Evolutionary conservation across 2,797 vertebrate species (phyloP), one percentile per base, ranked within the genome.

Genomic region (Cephalopachus bancanus): DNA sequence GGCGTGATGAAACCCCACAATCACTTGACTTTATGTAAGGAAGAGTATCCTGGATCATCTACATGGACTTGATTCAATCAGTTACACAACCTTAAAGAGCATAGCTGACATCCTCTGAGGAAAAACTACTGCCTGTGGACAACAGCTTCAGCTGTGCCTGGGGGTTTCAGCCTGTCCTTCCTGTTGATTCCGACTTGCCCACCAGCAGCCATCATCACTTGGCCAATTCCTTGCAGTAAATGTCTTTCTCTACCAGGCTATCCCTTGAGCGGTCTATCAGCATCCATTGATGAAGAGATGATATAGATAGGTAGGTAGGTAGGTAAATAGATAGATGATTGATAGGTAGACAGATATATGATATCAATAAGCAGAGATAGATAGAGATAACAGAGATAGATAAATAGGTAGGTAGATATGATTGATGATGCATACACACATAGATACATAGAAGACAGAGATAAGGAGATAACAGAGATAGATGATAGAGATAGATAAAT

Each of bases 81-180:
- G n/a, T 7, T 9, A 30, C 7, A 26, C 9, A 20, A 26, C 26
- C 15, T 74, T 44, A 37, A 1, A 17, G 17, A 44, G 16, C 17
- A 53, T 30, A 62, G 28, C 17, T 7, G 19, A 62, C 76, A n/a
- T 20, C 9, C 30, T 16, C 1, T 10, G 5, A 14, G 59, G 20
- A 24, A 2, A 15, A 16, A 2, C 19, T 10, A 12, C 24, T 8
- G 7, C 44, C 53, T 1, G 1, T 15, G 62, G 26, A 37, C n/a
- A 81, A 17, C 15, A 59, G 33, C 33, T 9, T 5, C 15, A 2
- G 12, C 37, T 53, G 53, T 30, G 83, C 49, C 91, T 1, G 14
- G 20, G 37, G 51, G 64, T 8, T 3, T 22, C 22, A 15, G 17
- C 44, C 1, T 37, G 11, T 22, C 11, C 49, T 10, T 30, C 49